phyloP scores from a whole-genome alignment of 2,113 vertebrate species.

The Pao palembangensis region DNA sequence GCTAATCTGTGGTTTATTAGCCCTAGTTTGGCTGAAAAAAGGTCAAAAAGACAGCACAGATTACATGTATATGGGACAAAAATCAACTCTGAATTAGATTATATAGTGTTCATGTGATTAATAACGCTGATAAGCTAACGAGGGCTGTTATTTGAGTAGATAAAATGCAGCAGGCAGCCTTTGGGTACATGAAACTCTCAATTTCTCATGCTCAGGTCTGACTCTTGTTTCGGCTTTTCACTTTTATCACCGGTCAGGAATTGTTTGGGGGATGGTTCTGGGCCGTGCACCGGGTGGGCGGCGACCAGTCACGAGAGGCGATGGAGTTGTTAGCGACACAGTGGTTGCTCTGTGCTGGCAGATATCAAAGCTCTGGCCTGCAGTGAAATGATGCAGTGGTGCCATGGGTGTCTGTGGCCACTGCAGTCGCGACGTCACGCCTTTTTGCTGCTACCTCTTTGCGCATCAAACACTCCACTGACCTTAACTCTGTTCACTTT shows the following conservation, averaged over 20 bases:
- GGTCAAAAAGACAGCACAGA: slow-evolving; percentile 29
- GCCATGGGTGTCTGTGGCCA: slow-evolving; percentile 16
- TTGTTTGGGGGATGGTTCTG: slow-evolving; percentile 22
- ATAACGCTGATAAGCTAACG: slow-evolving; percentile 26
- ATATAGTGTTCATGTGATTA: slow-evolving; percentile 10
- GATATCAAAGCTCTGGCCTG: slow-evolving; percentile 39
- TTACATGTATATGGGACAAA: background rate
- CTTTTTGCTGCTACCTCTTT: no score
- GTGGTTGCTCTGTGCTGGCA: slow-evolving; percentile 56
- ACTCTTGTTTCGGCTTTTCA: slow-evolving; percentile 1
- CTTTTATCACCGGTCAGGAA: slow-evolving; percentile 3
- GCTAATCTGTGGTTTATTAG: slow-evolving; percentile 43
- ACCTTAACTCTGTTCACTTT: no score
- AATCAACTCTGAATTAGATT: slow-evolving; percentile 30
- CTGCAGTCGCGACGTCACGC: no score
- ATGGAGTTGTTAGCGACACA: slow-evolving; percentile 65
- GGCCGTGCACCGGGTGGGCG: slow-evolving; percentile 20
- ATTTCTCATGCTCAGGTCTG: background rate
- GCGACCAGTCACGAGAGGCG: slow-evolving; percentile 54
- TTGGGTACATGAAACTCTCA: background rate
- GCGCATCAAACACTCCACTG: no score
- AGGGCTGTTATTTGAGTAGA: slow-evolving; percentile 18
- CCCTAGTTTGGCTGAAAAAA: slow-evolving; percentile 12
- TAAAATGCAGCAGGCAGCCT: background rate
- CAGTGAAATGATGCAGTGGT: slow-evolving; percentile 31